A percentile compares a stretch with the other conserved stretches of the same genome.
phyloP scores from a whole-genome alignment of 37 sponge, comb jelly and placozoan species.

The Agelas oroides region DNA sequence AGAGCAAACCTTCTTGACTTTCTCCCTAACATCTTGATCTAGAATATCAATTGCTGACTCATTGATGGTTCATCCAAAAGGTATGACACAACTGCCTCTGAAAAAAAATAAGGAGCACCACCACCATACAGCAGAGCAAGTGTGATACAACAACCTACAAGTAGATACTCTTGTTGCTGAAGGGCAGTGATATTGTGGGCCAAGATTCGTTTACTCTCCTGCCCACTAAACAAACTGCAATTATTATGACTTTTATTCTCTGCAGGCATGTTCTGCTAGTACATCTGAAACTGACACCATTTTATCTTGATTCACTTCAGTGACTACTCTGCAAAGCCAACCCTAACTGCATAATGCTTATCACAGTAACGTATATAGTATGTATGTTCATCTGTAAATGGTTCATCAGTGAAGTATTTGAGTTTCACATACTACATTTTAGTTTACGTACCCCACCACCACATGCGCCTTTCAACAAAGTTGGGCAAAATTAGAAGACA shows the following conservation, averaged over 20 bases:
- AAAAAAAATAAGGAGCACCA: conserved; percentile 22
- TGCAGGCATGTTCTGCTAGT: too few relatives aligned
- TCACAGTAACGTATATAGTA: too few relatives aligned
- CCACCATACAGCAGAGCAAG: conserved; percentile 28
- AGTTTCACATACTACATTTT: too few relatives aligned
- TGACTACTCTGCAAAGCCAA: too few relatives aligned
- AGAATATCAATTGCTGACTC: neutral
- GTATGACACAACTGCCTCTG: neutral
- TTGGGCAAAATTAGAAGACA: too few relatives aligned
- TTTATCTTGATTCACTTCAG: too few relatives aligned
- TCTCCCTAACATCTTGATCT: neutral
- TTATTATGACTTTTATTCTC: too few relatives aligned
- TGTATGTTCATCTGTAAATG: too few relatives aligned
- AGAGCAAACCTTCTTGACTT: neutral
- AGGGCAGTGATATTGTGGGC: conserved; percentile 2
- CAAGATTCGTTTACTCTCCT: neutral
- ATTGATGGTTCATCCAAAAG: neutral
- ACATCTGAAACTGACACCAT: too few relatives aligned
- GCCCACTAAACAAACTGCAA: neutral
- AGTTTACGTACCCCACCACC: too few relatives aligned
- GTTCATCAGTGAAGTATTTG: too few relatives aligned
- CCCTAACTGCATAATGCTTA: neutral
- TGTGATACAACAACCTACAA: neutral
- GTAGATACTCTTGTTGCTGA: neutral
- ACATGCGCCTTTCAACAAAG: too few relatives aligned